These are phyloP conservation scores for Garrulus glandarius DNA, from an alignment of 2,797 vertebrate species.

Conservation along the genomic window DNA sequence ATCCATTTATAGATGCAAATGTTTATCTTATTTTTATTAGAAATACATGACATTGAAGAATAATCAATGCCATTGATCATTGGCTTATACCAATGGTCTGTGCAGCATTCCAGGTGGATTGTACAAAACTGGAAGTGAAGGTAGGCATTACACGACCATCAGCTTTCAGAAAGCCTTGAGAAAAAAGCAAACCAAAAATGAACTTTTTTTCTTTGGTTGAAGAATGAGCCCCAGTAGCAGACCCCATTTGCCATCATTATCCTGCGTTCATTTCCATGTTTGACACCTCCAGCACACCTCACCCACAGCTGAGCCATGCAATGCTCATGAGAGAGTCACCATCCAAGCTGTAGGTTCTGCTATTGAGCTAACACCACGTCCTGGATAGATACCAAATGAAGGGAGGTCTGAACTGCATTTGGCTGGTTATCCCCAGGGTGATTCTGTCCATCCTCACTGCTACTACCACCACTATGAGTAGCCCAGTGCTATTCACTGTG, in stretches of 20 bases:
- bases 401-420: not conserved
- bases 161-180: not conserved
- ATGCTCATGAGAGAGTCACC: not conserved
- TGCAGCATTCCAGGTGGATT: not conserved
- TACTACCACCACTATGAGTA: not conserved
- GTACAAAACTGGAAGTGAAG: not conserved
- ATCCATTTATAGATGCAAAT: not conserved
- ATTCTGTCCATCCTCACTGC: not conserved
- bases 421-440: not conserved
- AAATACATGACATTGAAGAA: not conserved
- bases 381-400: not conserved
- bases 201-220: not conserved
- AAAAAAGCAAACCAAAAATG: not conserved
- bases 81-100: not conserved
- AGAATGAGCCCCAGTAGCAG: not conserved
- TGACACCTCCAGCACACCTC: not conserved
- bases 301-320: not conserved
- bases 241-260: conserved; percentile 41
- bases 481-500: not conserved
- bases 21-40: not conserved
- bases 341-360: not conserved
- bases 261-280: not conserved
- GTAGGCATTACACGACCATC: not conserved
- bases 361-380: not conserved
- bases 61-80: not conserved